A percentile compares a stretch with the other conserved stretches of the same genome.
Evolutionary conservation across 1,140 invertebrate species (phyloP).

Genomic region (Geopemphigus sp.): DNA sequence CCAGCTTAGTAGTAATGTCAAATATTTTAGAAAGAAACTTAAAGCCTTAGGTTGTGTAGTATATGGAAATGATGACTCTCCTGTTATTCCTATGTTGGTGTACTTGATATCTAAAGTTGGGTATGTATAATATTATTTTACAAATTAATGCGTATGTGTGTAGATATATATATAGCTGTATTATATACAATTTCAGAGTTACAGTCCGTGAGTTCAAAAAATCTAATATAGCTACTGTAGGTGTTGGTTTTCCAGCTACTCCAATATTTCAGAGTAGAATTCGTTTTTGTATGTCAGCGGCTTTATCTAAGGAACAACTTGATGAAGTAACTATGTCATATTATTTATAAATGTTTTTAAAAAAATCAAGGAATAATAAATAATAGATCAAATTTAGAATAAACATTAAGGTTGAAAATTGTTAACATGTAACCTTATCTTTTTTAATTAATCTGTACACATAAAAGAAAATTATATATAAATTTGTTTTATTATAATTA

Average conservation of each 20-base stretch:
- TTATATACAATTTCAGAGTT: conserved; percentile 60
- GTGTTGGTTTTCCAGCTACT: conserved; percentile 98
- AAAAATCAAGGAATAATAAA: too few species aligned
- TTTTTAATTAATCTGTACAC: too few species aligned
- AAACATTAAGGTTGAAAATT: too few species aligned
- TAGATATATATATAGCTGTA: too few species aligned
- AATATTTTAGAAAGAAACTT: conserved; percentile 82
- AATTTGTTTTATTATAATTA: too few species aligned
- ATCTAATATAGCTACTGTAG: conserved; percentile 85
- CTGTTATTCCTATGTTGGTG: conserved; percentile 92
- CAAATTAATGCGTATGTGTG: not conserved
- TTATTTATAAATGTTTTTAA: not conserved
- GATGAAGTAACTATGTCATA: conserved; percentile 69
- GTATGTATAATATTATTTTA: conserved; percentile 17
- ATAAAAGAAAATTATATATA: too few species aligned
- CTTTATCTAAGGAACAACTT: conserved; percentile 93
- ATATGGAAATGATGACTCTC: conserved; percentile 95
- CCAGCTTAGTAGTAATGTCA: conserved; percentile 77
- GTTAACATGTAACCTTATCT: too few species aligned
- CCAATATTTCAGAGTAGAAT: conserved; percentile 90
- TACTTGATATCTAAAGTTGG: conserved; percentile 91
- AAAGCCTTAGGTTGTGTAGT: conserved; percentile 91
- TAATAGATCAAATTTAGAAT: conserved; percentile 34
- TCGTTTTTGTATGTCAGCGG: conserved; percentile 92
- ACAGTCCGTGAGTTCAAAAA: conserved; percentile 81